Conservation (phyloP, 1,140 invertebrate genomes). For the Orussus abietinus region DNA sequence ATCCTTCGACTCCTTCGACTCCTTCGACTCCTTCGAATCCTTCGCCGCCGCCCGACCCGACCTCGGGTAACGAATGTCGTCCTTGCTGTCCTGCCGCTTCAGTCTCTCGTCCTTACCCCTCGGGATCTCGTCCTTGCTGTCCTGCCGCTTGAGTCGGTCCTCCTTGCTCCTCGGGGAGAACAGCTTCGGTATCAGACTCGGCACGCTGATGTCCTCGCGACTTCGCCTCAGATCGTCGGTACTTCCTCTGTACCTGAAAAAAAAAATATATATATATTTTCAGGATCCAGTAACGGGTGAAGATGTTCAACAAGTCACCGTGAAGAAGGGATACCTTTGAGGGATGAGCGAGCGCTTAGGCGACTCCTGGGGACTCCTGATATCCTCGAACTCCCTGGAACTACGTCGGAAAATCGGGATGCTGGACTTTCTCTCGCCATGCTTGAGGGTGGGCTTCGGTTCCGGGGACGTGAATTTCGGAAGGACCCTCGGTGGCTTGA, state of each 20-base stretch:
- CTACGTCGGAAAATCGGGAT: constrained; percentile 46
- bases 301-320: background rate
- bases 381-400: constrained; percentile 48
- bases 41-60: no score
- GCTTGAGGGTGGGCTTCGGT: constrained; percentile 28
- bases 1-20: constrained; percentile 17
- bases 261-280: constrained; percentile 7
- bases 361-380: constrained; percentile 44
- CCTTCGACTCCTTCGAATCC: constrained; percentile 3
- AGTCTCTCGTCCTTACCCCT: constrained; percentile 21
- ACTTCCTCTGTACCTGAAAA: constrained; percentile 42
- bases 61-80: constrained; percentile 32
- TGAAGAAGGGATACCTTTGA: constrained; percentile 31
- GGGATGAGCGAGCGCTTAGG: constrained; percentile 48
- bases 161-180: constrained; percentile 38
- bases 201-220: constrained; percentile 44
- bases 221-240: constrained; percentile 47
- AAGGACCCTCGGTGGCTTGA: constrained; percentile 38
- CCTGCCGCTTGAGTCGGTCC: constrained; percentile 13
- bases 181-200: constrained; percentile 47
- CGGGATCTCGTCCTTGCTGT: constrained; percentile 6
- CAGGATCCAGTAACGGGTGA: no score
- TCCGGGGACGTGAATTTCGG: constrained; percentile 30
- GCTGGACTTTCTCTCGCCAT: constrained; percentile 45
- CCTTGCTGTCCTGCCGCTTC: constrained; percentile 42